phyloP scores from a whole-genome alignment of 2,888 invertebrate genomes.

The Leptinotarsa rubiginosa region DNA sequence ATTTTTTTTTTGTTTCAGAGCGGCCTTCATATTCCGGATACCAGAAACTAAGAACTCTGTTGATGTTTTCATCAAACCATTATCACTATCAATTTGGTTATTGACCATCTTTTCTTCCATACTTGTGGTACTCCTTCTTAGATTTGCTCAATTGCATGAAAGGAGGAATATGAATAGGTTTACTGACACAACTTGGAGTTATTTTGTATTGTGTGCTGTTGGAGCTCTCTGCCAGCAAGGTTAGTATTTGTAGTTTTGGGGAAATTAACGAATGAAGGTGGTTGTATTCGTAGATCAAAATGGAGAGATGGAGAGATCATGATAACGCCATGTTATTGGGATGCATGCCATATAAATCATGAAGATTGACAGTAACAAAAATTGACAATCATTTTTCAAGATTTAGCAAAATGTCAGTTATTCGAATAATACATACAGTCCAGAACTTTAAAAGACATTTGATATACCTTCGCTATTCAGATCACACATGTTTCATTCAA shows the following conservation, averaged over 20 bases:
- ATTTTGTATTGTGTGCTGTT: constrained; percentile 51
- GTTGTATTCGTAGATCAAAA: too few relatives aligned
- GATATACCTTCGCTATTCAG: too few relatives aligned
- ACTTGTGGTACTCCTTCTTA: constrained; percentile 50
- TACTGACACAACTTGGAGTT: constrained; percentile 54
- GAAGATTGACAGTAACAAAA: too few relatives aligned
- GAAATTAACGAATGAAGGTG: neutral
- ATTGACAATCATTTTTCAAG: too few relatives aligned
- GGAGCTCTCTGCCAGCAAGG: constrained; percentile 61
- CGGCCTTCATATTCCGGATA: constrained; percentile 58
- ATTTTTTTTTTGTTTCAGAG: constrained; percentile 41
- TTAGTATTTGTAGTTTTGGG: constrained; percentile 29
- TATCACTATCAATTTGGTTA: constrained; percentile 56
- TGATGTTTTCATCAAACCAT: constrained; percentile 57
- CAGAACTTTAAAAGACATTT: too few relatives aligned
- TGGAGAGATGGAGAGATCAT: too few relatives aligned
- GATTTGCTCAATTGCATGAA: constrained; percentile 48
- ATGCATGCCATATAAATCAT: too few relatives aligned
- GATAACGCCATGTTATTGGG: too few relatives aligned
- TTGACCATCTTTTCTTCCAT: constrained; percentile 46
- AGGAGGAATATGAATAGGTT: constrained; percentile 30
- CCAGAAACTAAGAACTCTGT: constrained; percentile 55
- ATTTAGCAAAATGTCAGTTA: too few relatives aligned
- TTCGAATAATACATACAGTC: too few relatives aligned
- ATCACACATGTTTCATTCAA: too few relatives aligned